Evolutionary conservation across 2,797 vertebrate species (phyloP).

Genomic region (Halcyon badia): DNA sequence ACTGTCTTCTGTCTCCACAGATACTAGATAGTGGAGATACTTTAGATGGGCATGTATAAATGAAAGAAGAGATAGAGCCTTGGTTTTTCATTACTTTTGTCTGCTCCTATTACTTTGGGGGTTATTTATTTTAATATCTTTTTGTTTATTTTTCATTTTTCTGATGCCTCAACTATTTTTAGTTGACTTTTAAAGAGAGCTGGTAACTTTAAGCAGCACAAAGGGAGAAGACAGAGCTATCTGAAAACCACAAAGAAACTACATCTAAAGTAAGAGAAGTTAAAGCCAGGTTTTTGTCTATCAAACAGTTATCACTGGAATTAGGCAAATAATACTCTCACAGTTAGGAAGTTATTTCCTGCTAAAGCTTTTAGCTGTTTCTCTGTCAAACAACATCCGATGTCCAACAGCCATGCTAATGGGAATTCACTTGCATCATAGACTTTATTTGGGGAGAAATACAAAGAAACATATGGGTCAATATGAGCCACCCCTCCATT

Average conservation of each 20-base stretch:
- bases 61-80: neutral
- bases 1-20: neutral
- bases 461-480: slow-evolving; percentile 47
- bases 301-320: slow-evolving; percentile 28
- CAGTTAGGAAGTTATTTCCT: slow-evolving; percentile 17
- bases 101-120: neutral
- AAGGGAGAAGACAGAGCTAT: neutral
- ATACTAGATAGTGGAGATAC: neutral
- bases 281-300: slow-evolving; percentile 30
- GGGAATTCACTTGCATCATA: slow-evolving; percentile 30
- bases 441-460: slow-evolving; percentile 8
- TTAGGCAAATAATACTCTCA: slow-evolving; percentile 36
- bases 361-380: slow-evolving; percentile 44
- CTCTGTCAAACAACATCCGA: slow-evolving; percentile 25
- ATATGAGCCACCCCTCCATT: slow-evolving; percentile 23
- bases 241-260: neutral
- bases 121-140: neutral
- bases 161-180: neutral
- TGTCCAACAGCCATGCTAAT: neutral
- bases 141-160: neutral
- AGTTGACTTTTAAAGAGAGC: neutral
- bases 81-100: neutral
- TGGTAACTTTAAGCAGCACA: neutral
- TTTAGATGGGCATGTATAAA: neutral
- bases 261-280: slow-evolving; percentile 5